Percentiles rank a stretch among this genome's conserved stretches.
Evolutionary conservation across 1,140 invertebrate species (phyloP).

Genomic region (Euwallacea similis): DNA sequence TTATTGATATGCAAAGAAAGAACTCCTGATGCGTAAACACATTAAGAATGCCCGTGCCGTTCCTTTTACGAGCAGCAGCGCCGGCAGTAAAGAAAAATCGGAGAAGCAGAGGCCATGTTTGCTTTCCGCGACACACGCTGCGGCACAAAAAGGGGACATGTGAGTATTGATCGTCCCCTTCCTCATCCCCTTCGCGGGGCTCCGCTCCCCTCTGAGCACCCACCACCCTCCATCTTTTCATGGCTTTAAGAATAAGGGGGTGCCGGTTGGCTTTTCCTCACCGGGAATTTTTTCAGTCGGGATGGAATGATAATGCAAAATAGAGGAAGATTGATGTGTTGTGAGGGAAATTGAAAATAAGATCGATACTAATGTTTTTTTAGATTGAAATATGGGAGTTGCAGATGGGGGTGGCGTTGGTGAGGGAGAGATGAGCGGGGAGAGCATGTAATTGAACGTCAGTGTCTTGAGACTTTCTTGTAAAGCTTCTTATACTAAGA

Average conservation of each 20-base stretch:
- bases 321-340: slow-evolving; percentile 37
- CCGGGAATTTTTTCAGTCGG: slow-evolving; percentile 23
- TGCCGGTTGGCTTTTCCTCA: slow-evolving; percentile 32
- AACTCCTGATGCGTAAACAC: slow-evolving; percentile 24
- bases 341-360: slow-evolving; percentile 35
- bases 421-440: too few relatives aligned
- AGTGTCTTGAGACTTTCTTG: too few relatives aligned
- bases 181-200: neutral
- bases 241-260: slow-evolving; percentile 27
- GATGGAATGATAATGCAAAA: slow-evolving; percentile 34
- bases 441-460: too few relatives aligned
- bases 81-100: slow-evolving; percentile 32
- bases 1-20: slow-evolving; percentile 18
- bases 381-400: neutral
- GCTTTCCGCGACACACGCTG: slow-evolving; percentile 46
- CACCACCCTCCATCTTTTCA: slow-evolving; percentile 13
- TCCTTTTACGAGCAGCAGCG: slow-evolving; percentile 21
- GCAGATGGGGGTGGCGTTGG: neutral
- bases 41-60: slow-evolving; percentile 22
- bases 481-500: too few relatives aligned
- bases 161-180: slow-evolving; percentile 45
- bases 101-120: slow-evolving; percentile 40
- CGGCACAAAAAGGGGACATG: slow-evolving; percentile 42
- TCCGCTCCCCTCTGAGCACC: neutral
- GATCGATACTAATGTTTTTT: slow-evolving; percentile 33